These are phyloP conservation scores for Lumbricus terrestris DNA, from an alignment of 2,888 invertebrate genomes.

Conservation along the genomic window DNA sequence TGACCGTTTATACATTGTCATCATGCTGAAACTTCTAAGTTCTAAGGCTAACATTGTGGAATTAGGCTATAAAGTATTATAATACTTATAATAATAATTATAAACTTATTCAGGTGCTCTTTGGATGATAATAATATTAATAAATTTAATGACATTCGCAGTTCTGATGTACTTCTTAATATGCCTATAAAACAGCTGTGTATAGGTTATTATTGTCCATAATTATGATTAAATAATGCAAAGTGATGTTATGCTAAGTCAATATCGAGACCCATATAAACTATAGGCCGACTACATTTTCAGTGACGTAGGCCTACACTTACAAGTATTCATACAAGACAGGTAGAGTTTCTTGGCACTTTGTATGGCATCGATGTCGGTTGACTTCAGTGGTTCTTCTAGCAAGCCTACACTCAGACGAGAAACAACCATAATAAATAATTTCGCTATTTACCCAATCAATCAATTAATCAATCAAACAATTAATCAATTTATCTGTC, in stretches of 20 bases:
- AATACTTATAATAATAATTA: too few species aligned
- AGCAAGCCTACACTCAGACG: conserved; percentile 64
- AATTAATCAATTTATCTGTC: too few species aligned
- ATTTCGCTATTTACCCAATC: too few species aligned
- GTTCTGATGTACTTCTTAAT: neutral
- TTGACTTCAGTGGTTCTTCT: conserved; percentile 60
- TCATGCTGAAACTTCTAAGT: too few species aligned
- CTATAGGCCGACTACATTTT: neutral
- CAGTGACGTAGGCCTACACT: conserved; percentile 61
- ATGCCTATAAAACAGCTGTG: neutral
- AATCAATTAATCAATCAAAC: too few species aligned
- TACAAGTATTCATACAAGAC: conserved; percentile 84
- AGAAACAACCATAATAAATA: neutral
- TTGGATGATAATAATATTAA: too few species aligned
- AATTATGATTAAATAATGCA: too few species aligned
- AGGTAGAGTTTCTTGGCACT: conserved; percentile 84
- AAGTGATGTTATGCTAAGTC: neutral
- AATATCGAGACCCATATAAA: neutral
- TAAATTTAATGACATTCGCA: neutral
- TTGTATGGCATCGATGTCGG: conserved; percentile 46
- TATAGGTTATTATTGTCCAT: too few species aligned
- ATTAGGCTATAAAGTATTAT: too few species aligned
- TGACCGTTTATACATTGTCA: too few species aligned
- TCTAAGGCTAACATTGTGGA: too few species aligned
- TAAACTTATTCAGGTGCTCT: too few species aligned